Base-by-base conservation (phyloP, 30 jellyfish, hydroid and myxozoan species). In the Mastigias papua region DNA sequence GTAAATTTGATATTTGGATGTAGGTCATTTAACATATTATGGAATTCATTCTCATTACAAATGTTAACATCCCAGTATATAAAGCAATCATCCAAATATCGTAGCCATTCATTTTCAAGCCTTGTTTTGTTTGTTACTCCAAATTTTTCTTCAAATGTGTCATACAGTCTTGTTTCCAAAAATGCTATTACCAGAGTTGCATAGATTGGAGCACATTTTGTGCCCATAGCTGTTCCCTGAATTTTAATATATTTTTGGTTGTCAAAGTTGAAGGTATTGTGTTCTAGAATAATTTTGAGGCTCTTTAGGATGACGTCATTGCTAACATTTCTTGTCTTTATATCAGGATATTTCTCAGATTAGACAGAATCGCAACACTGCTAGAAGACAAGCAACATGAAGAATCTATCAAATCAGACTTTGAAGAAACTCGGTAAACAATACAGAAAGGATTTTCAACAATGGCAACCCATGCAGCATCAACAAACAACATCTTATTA, bases 151-250 rank as follows among this genome's bases (percentile, higher is more conserved):
- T 32, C 65, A 72, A 72, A 16, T 37, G 29, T 31, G 15, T 72
- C 34, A 60, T 72, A 72, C 22, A 72, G 34, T 35, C 33, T 72
- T 31, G 51, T 72, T 72, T 79, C 90, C 29, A 79, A 33, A 34
- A n/a, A 58, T 20, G 83, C 67, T 46, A 79, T 61, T 19, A 46
- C 73, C 69, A 79, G 49, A 26, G 69, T 61, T 54, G 90, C 90
- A 79, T 79, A 79, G 23, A 31, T 58, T 11, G 90, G 82, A 17
- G 83, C 90, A 23, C 48, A 57, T 35, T 62, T 79, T 42, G 26
- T 58, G 42, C 82, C 90, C 90, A 79, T 79, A 23, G 90, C 90
- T 13, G 90, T 79, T 26, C 90, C 90, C 42, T 30, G 69, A 15
- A 31, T 49, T 82, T 82, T 74, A 3, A 65, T 27, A 51, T 34